Conservation (phyloP, 2,797 vertebrate species). For the Spinus pinus region DNA sequence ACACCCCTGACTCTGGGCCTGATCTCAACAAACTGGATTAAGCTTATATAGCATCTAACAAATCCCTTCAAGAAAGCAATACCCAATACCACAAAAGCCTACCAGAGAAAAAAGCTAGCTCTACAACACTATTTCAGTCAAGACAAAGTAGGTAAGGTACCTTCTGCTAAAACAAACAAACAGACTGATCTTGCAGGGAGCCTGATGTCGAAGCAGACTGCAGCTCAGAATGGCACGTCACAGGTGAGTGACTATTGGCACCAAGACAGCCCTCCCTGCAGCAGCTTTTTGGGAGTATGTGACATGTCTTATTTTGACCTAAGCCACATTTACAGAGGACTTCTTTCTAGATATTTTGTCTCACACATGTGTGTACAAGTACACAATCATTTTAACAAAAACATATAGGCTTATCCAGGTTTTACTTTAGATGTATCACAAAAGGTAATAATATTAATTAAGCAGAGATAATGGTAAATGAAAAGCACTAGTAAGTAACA, state of each 20-base stretch:
- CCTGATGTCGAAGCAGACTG: not conserved
- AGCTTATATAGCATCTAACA: not conserved
- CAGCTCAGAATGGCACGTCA: not conserved
- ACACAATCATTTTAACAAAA: not conserved
- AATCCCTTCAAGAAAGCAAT: not conserved
- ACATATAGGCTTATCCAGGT: accelerated
- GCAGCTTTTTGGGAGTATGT: not conserved
- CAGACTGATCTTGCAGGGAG: not conserved
- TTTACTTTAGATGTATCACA: not conserved
- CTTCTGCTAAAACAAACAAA: not conserved
- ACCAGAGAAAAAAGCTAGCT: not conserved
- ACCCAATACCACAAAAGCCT: not conserved
- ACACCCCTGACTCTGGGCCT: not conserved
- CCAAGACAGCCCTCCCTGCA: not conserved
- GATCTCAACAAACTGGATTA: not conserved
- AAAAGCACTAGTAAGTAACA: not conserved
- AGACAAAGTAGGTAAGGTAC: not conserved
- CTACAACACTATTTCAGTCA: not conserved
- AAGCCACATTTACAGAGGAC: not conserved
- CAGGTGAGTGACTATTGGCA: not conserved
- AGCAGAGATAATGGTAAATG: not conserved
- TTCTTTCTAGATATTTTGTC: not conserved
- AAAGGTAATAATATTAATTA: not conserved
- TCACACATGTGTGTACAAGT: accelerated
- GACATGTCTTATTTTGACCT: not conserved